phyloP scores from a whole-genome alignment of 2,888 invertebrate genomes.

The Rhorus exstirpatorius region DNA sequence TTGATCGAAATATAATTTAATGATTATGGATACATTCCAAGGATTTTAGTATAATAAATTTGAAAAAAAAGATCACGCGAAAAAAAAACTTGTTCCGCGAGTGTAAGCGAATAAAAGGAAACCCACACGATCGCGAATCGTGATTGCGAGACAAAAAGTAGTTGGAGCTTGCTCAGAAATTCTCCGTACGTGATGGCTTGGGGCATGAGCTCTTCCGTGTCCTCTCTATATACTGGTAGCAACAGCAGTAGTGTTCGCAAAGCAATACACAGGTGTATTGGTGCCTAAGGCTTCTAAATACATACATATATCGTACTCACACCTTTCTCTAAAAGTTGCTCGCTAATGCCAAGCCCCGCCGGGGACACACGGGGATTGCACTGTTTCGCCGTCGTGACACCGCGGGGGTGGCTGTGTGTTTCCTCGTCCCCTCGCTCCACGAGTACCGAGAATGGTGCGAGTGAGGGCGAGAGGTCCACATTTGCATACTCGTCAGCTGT shows the following conservation, averaged over 20 bases:
- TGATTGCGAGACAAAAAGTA: slow-evolving; percentile 35
- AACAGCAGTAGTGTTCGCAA: slow-evolving; percentile 17
- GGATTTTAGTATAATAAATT: too few relatives aligned
- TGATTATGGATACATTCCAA: too few relatives aligned
- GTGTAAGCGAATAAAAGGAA: slow-evolving; percentile 4
- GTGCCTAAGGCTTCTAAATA: slow-evolving; percentile 31
- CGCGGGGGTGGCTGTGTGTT: slow-evolving; percentile 59
- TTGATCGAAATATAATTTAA: too few relatives aligned
- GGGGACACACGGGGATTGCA: slow-evolving; percentile 81
- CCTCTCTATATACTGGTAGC: not conserved
- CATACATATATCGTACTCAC: slow-evolving; percentile 38
- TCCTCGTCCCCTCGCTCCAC: slow-evolving; percentile 44
- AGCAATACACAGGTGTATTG: slow-evolving; percentile 55
- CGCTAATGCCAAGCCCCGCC: slow-evolving; percentile 81
- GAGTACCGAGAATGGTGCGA: slow-evolving; percentile 57
- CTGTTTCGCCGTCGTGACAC: slow-evolving; percentile 76
- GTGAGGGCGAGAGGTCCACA: slow-evolving; percentile 79
- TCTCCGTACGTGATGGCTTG: slow-evolving; percentile 41
- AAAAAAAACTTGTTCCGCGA: not conserved
- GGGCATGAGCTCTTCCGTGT: slow-evolving; percentile 21
- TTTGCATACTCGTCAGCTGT: slow-evolving; percentile 86
- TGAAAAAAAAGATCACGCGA: too few relatives aligned
- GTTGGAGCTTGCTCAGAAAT: slow-evolving; percentile 41
- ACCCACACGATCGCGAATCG: not conserved
- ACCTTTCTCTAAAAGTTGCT: slow-evolving; percentile 74